A percentile compares a stretch with the other conserved stretches of the same genome.
phyloP scores from a whole-genome alignment of 2,888 invertebrate species.

The Odontocerum albicorne region DNA sequence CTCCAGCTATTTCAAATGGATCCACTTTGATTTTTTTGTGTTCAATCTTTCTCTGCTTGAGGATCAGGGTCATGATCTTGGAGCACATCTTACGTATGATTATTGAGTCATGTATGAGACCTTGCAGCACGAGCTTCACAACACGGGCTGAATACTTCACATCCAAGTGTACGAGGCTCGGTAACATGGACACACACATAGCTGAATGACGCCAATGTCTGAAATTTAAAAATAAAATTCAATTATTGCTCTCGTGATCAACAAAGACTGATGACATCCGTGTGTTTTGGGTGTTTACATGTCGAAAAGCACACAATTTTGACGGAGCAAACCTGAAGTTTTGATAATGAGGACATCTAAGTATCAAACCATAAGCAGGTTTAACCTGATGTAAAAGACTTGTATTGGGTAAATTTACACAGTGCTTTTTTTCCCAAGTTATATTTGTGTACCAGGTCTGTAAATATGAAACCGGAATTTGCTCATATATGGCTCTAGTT shows the following conservation, averaged over 20 bases:
- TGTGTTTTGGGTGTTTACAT: too few relatives aligned
- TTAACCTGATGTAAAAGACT: too few relatives aligned
- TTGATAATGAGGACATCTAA: too few relatives aligned
- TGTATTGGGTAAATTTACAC: too few relatives aligned
- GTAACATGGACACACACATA: slow-evolving; percentile 73
- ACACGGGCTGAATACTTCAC: slow-evolving; percentile 63
- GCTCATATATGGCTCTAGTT: too few relatives aligned
- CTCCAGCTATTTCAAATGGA: slow-evolving; percentile 53
- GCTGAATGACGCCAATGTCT: slow-evolving; percentile 84
- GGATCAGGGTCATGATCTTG: slow-evolving; percentile 61
- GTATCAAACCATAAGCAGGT: too few relatives aligned
- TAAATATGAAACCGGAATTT: too few relatives aligned
- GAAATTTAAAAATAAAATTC: slow-evolving; percentile 36
- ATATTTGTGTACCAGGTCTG: too few relatives aligned
- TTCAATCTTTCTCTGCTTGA: slow-evolving; percentile 72
- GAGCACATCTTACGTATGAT: slow-evolving; percentile 74
- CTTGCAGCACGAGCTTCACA: slow-evolving; percentile 64
- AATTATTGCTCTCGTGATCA: neutral
- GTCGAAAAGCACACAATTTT: too few relatives aligned
- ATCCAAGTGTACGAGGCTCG: slow-evolving; percentile 71
- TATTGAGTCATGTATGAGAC: slow-evolving; percentile 76
- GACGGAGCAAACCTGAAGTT: too few relatives aligned
- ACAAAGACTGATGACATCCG: neutral
- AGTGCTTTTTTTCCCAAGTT: too few relatives aligned
- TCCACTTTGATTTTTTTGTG: slow-evolving; percentile 63